Evolutionary conservation across 2,888 invertebrate species (phyloP).

Genomic region (Amphipyra tragopoginis): DNA sequence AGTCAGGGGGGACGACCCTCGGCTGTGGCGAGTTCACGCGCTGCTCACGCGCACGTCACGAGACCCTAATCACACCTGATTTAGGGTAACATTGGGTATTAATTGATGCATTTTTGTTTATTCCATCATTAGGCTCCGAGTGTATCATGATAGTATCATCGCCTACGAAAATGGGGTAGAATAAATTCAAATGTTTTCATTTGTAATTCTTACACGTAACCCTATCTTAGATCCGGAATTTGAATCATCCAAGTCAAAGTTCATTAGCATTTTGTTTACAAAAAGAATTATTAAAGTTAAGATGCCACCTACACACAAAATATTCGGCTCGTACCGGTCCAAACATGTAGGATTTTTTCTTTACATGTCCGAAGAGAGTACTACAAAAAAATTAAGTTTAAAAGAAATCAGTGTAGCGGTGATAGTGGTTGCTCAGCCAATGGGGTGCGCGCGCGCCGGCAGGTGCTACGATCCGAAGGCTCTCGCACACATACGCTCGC

Average conservation of each 20-base stretch:
- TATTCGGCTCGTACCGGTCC: slow-evolving; percentile 84
- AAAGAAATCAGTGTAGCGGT: slow-evolving; percentile 90
- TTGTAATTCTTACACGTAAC: slow-evolving; percentile 55
- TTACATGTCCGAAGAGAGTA: slow-evolving; percentile 84
- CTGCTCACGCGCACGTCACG: slow-evolving; percentile 72
- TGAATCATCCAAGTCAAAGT: slow-evolving; percentile 70
- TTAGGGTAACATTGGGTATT: slow-evolving; percentile 48
- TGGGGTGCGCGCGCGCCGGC: slow-evolving; percentile 85
- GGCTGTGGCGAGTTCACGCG: slow-evolving; percentile 63
- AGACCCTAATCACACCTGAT: slow-evolving; percentile 64
- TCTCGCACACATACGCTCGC: slow-evolving; percentile 81
- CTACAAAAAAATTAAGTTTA: slow-evolving; percentile 85
- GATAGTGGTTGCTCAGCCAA: slow-evolving; percentile 85
- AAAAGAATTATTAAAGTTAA: slow-evolving; percentile 81
- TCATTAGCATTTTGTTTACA: slow-evolving; percentile 84
- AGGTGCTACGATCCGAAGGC: slow-evolving; percentile 83
- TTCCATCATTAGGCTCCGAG: slow-evolving; percentile 7
- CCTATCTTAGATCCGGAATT: slow-evolving; percentile 68
- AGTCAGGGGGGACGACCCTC: slow-evolving; percentile 75
- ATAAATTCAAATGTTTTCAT: slow-evolving; percentile 35
- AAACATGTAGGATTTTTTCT: slow-evolving; percentile 88
- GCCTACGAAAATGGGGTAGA: slow-evolving; percentile 10
- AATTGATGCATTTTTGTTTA: slow-evolving; percentile 23
- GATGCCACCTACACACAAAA: slow-evolving; percentile 88
- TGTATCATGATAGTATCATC: slow-evolving; percentile 12